Conservation (phyloP, 2,888 invertebrate genomes). For the Torymus aiolomorphi region DNA sequence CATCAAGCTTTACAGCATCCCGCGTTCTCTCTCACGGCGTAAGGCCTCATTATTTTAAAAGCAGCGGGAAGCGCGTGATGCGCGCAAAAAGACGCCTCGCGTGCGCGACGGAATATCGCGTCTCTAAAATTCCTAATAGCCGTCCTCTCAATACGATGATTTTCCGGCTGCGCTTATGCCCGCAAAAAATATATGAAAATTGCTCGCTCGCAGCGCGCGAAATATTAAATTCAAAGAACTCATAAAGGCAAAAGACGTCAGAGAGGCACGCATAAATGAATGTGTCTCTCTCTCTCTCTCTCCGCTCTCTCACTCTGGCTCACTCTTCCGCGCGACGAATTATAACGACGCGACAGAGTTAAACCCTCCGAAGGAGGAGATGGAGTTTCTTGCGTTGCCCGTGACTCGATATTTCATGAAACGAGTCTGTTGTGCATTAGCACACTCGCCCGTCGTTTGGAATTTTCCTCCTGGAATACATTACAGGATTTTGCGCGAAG, state of each 20-base stretch:
- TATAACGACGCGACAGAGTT: conserved; percentile 26
- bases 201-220: neutral
- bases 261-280: neutral
- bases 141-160: too few species aligned
- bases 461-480: too few species aligned
- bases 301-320: neutral
- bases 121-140: too few species aligned
- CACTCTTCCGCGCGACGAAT: conserved; percentile 8
- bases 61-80: too few species aligned
- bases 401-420: conserved; percentile 33
- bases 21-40: too few species aligned
- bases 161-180: neutral
- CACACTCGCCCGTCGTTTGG: neutral
- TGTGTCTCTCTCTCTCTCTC: neutral
- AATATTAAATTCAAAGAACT: conserved; percentile 52
- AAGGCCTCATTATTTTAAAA: too few species aligned
- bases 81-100: too few species aligned
- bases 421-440: conserved; percentile 25
- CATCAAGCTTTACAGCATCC: too few species aligned
- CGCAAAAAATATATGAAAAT: conserved; percentile 11
- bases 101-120: too few species aligned
- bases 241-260: conserved; percentile 32
- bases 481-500: too few species aligned
- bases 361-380: too few species aligned
- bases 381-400: too few species aligned